Evolutionary conservation across 1,140 invertebrate genomes (phyloP), one percentile per base, ranked within the genome.

Genomic region (Musca vetustissima): DNA sequence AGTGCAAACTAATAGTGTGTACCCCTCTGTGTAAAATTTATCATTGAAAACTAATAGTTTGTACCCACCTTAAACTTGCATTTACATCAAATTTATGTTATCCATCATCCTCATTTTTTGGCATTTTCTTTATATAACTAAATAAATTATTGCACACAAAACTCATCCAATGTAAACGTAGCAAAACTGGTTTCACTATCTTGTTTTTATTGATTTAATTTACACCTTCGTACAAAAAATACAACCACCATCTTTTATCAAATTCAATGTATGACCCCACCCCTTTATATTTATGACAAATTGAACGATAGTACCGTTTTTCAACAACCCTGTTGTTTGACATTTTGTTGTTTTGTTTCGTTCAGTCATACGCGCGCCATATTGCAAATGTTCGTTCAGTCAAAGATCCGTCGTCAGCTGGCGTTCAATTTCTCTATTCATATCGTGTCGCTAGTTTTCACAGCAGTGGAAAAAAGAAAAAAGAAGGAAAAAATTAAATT

Each of bases 301-400:
- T 21, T 1, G 50, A 4, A 43, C 36, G 36, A 43, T 9, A 11
- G 11, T 9, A 9, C 4, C 11, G 13, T 1, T 4, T 43, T 25
- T 61, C 28, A 17, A 13, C 24, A 25, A 8, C 57, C 24, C 17
- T 61, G 57, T 7, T n/a, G 24, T 24, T 28, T 43, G n/a, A 49
- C 64, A 28, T 48, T 50, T 48, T 50, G 17, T 65, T 65, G 36
- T 28, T 52, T 13, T 64, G 53, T 61, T 69, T 69, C 70, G 64
- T 53, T 68, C 70, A 71, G 66, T 66, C 64, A 71, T 69, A 50
- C 70, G 70, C 70, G 70, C 70, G 70, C 70, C 70, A 71, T 71
- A 71, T 71, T 71, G 67, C 68, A 48, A 67, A 67, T 32, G 67
- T 67, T 67, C 24, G 55, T 61, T 43, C 68, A 71, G 70, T 71